phyloP scores from a whole-genome alignment of 2,113 vertebrate species.

The Psilopsiagon aurifrons region DNA sequence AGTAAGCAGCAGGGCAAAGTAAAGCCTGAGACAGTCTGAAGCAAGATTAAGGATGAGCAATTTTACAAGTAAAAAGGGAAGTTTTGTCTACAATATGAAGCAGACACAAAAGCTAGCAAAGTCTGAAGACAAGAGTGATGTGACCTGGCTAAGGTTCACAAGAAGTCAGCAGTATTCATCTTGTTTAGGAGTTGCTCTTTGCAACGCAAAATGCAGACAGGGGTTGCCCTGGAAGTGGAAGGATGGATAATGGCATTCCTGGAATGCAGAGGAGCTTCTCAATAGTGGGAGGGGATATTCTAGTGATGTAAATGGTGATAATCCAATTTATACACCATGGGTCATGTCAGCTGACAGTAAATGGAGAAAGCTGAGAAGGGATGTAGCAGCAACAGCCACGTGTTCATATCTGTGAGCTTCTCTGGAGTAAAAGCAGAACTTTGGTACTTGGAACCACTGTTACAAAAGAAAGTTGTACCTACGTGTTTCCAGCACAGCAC shows the following conservation, averaged over 20 bases:
- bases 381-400: background rate
- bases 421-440: background rate
- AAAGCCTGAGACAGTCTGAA: background rate
- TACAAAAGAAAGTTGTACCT: background rate
- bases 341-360: background rate
- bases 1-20: background rate
- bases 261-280: background rate
- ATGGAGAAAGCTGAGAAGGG: background rate
- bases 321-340: background rate
- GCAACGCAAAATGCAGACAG: background rate
- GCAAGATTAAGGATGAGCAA: background rate
- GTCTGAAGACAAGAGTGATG: rapidly evolving
- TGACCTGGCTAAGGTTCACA: background rate
- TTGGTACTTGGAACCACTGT: background rate
- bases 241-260: background rate
- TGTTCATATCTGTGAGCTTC: background rate
- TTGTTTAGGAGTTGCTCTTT: background rate
- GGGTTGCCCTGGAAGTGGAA: background rate
- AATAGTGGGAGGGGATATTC: background rate
- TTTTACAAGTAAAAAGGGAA: background rate
- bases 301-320: background rate
- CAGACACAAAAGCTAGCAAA: background rate
- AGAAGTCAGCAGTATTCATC: background rate
- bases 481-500: background rate
- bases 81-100: background rate